Evolutionary conservation across 2,797 vertebrate species (phyloP), one percentile per base, ranked within the genome.

Genomic region (Holocentrus rufus): DNA sequence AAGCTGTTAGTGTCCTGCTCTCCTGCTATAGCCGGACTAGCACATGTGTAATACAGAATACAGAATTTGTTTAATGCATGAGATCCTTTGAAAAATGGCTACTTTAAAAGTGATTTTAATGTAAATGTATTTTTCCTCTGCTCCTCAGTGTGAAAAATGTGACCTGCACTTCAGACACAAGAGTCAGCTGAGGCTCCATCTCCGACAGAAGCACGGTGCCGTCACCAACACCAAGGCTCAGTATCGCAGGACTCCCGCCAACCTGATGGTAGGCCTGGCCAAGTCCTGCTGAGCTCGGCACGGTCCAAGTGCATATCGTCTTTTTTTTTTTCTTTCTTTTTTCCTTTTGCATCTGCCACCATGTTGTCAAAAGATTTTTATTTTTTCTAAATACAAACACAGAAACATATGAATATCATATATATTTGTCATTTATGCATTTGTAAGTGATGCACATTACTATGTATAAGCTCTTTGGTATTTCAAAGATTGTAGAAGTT

Each of bases 91-190:
- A 47, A 68, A 50, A 56, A 36, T 1, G 9, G 4, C 42, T 14
- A 6, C 20, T 55, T 20, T 10, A 27, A 22, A 20, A 23, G 18
- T 25, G 36, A 55, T 44, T 65, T 3, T 64, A 56, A 80, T 44
- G 39, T 0, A 7, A 44, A n/a, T n/a, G 23, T 57, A 76, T 44
- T 74, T 15, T 5, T 49, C 7, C 67, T 0, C 2, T 69, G 46
- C 72, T 87, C 14, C 1, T 0, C 84, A 99, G 98, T 99, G 98
- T 89, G 98, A 99, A 93, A 97, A 96, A 87, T 99, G 98, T 80
- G 96, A 98, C 89, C 93, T 99, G 68, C 98, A 97, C 91, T 99
- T 99, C 85, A 95, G 97, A 86, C 98, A 99, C 94, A 99, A 99
- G 92, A 99, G 98, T 91, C 98, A 99, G 89, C 95, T 99, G 79